Percentiles rank a stretch among this genome's conserved stretches.
Conservation (phyloP, 2,888 invertebrate genomes). For the Oscheius sp. region DNA sequence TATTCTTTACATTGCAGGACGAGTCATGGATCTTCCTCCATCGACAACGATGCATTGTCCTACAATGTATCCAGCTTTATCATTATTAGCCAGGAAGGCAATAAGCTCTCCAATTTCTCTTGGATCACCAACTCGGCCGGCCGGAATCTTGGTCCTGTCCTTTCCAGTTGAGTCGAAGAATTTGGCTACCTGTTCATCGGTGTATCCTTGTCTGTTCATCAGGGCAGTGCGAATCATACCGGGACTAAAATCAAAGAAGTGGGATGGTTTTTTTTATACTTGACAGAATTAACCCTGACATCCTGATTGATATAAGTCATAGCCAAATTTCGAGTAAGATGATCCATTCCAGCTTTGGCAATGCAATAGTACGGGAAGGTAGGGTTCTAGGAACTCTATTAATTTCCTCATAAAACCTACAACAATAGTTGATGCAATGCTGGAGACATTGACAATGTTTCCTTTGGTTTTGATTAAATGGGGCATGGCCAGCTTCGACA, state of each 20-base stretch:
- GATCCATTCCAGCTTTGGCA: constrained; percentile 91
- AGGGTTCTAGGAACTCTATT: not conserved
- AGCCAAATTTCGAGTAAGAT: constrained; percentile 89
- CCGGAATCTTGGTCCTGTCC: constrained; percentile 35
- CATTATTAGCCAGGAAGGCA: constrained; percentile 37
- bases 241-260: constrained; percentile 35
- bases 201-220: constrained; percentile 35
- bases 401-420: not conserved
- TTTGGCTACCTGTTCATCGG: constrained; percentile 32
- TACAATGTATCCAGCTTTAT: constrained; percentile 41
- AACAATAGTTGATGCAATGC: constrained; percentile 70
- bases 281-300: constrained; percentile 87
- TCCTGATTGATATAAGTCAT: constrained; percentile 76
- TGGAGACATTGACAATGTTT: constrained; percentile 84
- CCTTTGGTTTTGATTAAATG: constrained; percentile 84
- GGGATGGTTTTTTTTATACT: too few relatives aligned
- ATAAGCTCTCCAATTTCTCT: constrained; percentile 39
- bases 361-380: constrained; percentile 73
- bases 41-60: constrained; percentile 47
- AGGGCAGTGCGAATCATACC: constrained; percentile 37
- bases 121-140: constrained; percentile 37
- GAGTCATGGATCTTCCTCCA: constrained; percentile 32
- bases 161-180: constrained; percentile 8
- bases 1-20: not conserved
- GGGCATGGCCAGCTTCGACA: constrained; percentile 84